A percentile compares a stretch with the other conserved stretches of the same genome.
Evolutionary conservation across 2,797 vertebrate species (phyloP).

Genomic region (Acanthurus leucopareius): DNA sequence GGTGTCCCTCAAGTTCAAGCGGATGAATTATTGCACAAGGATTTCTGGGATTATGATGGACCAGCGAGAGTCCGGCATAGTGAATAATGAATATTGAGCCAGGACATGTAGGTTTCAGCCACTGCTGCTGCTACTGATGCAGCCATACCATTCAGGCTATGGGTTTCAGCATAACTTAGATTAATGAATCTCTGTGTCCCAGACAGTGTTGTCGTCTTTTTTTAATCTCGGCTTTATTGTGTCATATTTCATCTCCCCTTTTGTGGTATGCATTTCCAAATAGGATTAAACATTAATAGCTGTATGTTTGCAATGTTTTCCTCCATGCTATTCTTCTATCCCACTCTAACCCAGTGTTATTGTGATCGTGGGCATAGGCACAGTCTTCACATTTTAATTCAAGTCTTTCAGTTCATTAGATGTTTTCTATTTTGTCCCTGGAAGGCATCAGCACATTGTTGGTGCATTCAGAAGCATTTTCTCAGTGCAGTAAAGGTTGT

Average conservation of each 20-base stretch:
- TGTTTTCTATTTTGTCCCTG: neutral
- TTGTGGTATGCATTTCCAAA: slow-evolving; percentile 37
- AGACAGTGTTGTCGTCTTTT: slow-evolving; percentile 8
- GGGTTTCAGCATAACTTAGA: slow-evolving; percentile 53
- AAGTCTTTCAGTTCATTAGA: slow-evolving; percentile 4
- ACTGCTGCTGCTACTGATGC: slow-evolving; percentile 54
- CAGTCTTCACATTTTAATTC: neutral
- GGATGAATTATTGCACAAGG: neutral
- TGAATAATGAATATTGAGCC: slow-evolving; percentile 68
- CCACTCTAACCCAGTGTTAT: neutral
- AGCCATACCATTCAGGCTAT: slow-evolving; percentile 22
- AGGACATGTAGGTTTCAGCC: slow-evolving; percentile 60
- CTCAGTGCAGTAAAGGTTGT: slow-evolving; percentile 22
- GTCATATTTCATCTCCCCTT: slow-evolving; percentile 27
- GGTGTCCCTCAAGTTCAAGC: slow-evolving; percentile 13
- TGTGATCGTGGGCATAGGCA: neutral
- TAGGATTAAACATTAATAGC: slow-evolving; percentile 53
- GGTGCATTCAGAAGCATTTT: slow-evolving; percentile 21
- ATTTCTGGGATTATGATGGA: slow-evolving; percentile 34
- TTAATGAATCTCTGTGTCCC: slow-evolving; percentile 56
- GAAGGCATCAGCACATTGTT: slow-evolving; percentile 9
- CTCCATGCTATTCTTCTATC: neutral
- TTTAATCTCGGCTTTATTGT: slow-evolving; percentile 32
- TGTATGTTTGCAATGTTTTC: slow-evolving; percentile 49
- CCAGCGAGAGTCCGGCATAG: slow-evolving; percentile 52